Conservation (phyloP, 2,888 invertebrate genomes). For the Aphodius granarius region DNA sequence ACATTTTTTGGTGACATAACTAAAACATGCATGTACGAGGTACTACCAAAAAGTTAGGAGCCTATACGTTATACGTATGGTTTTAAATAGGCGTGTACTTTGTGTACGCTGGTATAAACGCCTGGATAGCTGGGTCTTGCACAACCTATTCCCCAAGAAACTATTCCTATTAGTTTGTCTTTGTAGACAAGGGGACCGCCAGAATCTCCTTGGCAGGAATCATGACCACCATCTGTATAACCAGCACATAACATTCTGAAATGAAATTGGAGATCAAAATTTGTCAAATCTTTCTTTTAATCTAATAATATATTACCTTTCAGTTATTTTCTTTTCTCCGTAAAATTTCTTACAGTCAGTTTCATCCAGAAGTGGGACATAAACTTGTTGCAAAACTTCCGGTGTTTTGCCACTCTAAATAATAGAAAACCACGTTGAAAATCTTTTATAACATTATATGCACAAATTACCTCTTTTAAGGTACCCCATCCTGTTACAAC, state of each 20-base stretch:
- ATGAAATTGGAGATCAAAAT: neutral
- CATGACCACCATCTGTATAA: constrained; percentile 23
- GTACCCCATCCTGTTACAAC: constrained; percentile 26
- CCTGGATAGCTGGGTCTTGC: constrained; percentile 44
- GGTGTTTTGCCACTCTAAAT: constrained; percentile 17
- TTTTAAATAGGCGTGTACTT: constrained; percentile 21
- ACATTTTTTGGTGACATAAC: neutral
- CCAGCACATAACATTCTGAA: constrained; percentile 25
- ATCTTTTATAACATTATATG: neutral
- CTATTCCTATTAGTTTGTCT: constrained; percentile 44
- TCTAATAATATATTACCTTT: constrained; percentile 14
- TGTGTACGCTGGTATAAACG: constrained; percentile 41
- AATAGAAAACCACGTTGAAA: neutral
- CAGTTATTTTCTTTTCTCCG: constrained; percentile 21
- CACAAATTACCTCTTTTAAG: constrained; percentile 20
- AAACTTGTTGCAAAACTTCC: constrained; percentile 27
- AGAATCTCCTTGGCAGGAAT: constrained; percentile 45
- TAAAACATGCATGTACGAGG: neutral
- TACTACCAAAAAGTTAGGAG: neutral
- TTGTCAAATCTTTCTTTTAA: neutral
- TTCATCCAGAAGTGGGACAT: constrained; percentile 27
- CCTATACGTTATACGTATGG: constrained; percentile 7
- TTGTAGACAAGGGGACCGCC: constrained; percentile 48
- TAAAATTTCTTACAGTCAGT: constrained; percentile 29
- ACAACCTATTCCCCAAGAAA: constrained; percentile 53